phyloP scores from a whole-genome alignment of 2,888 invertebrate species.

The Thymelicus acteon region DNA sequence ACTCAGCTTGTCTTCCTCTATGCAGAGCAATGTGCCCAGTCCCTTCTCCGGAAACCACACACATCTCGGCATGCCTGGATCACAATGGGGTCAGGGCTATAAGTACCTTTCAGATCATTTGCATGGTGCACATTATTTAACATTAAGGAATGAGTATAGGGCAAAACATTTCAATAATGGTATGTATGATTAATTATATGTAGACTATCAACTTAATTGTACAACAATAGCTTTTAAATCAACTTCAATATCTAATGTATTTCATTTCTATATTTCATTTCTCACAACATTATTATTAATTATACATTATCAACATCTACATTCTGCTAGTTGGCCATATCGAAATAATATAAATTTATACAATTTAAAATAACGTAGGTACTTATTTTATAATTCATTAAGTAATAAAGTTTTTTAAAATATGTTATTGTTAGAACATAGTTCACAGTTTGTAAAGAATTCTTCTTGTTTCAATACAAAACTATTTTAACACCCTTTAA shows the following conservation, averaged over 20 bases:
- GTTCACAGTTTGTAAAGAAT: no score
- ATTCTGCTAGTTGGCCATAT: no score
- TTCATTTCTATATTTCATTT: neutral
- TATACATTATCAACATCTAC: no score
- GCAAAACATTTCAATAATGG: slow-evolving; percentile 60
- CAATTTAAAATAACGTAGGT: no score
- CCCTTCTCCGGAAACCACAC: slow-evolving; percentile 86
- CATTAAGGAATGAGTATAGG: slow-evolving; percentile 79
- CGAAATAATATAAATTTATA: no score
- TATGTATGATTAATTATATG: slow-evolving; percentile 50
- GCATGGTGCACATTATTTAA: slow-evolving; percentile 87
- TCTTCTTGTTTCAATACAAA: no score
- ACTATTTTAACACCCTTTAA: no score
- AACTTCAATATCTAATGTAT: neutral
- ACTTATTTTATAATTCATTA: no score
- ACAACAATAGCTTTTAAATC: neutral
- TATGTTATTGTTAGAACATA: no score
- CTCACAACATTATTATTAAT: no score
- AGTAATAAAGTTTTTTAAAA: no score
- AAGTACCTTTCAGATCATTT: slow-evolving; percentile 89
- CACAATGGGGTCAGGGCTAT: slow-evolving; percentile 88
- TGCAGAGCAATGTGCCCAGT: slow-evolving; percentile 91
- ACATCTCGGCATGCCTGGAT: slow-evolving; percentile 91
- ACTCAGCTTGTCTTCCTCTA: slow-evolving; percentile 87
- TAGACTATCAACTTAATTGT: neutral